Evolutionary conservation across 2,888 invertebrate species (phyloP).

Genomic region (Calephelis perditalis): DNA sequence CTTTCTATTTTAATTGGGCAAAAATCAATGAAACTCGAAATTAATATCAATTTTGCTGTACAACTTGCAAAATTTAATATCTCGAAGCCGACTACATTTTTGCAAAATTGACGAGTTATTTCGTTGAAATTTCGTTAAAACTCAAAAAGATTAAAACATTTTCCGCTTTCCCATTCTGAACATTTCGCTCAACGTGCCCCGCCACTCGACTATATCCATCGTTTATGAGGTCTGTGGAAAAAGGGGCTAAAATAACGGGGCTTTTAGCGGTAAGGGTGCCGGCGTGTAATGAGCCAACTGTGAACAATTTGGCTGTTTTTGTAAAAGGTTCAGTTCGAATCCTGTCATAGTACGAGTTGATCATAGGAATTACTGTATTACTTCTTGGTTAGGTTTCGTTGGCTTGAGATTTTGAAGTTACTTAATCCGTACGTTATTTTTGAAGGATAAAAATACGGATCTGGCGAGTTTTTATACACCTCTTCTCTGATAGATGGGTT

Average conservation of each 20-base stretch:
- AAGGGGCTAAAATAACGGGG: constrained; percentile 43
- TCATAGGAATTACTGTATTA: constrained; percentile 5
- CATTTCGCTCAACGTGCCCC: not conserved
- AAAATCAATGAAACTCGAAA: no score
- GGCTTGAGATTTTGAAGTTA: no score
- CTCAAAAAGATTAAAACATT: constrained; percentile 7
- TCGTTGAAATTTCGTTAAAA: constrained; percentile 3
- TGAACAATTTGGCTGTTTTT: constrained; percentile 39
- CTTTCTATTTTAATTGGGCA: no score
- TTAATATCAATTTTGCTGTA: no score
- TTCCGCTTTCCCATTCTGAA: not conserved
- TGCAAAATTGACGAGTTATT: not conserved
- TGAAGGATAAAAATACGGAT: no score
- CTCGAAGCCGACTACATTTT: no score
- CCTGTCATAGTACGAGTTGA: constrained; percentile 6
- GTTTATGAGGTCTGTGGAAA: constrained; percentile 41
- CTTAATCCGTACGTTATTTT: no score
- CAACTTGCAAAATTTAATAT: no score
- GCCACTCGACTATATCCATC: constrained; percentile 33
- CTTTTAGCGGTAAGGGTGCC: constrained; percentile 46
- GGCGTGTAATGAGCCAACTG: constrained; percentile 40
- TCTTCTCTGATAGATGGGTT: no score
- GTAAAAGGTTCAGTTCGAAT: constrained; percentile 27
- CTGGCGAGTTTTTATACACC: no score
- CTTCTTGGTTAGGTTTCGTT: not conserved